phyloP scores from a whole-genome alignment of 2,797 vertebrate species.

The Rhyacichthys aspro region DNA sequence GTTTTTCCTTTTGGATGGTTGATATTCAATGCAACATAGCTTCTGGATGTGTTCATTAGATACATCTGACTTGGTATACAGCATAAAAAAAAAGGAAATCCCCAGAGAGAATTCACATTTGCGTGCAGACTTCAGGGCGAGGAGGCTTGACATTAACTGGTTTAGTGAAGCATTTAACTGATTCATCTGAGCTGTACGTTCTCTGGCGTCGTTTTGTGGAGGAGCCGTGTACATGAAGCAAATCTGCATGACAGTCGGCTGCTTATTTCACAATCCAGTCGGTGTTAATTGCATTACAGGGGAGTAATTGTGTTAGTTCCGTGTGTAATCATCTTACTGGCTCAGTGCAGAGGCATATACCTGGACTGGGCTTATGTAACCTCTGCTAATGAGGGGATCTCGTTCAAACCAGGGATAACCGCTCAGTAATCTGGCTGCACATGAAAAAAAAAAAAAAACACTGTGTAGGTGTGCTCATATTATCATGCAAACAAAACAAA shows the following conservation, averaged over 20 bases:
- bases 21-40: no score
- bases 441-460: constrained; percentile 50
- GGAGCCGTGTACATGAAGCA: constrained; percentile 22
- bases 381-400: constrained; percentile 58
- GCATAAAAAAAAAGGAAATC: neutral
- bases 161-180: constrained; percentile 32
- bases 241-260: constrained; percentile 43
- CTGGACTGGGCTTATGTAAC: constrained; percentile 67
- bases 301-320: constrained; percentile 76
- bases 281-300: constrained; percentile 68
- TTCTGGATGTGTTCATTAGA: no score
- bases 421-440: constrained; percentile 69
- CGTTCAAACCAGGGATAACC: constrained; percentile 59
- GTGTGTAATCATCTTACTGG: constrained; percentile 76
- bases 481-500: constrained; percentile 78
- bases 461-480: constrained; percentile 46
- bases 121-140: constrained; percentile 10
- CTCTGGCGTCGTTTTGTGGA: constrained; percentile 21
- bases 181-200: constrained; percentile 33
- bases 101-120: constrained; percentile 25
- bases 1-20: no score
- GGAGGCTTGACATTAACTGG: constrained; percentile 28
- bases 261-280: constrained; percentile 67
- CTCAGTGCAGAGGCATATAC: constrained; percentile 68
- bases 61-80: no score